Evolutionary conservation across 2,797 vertebrate genomes (phyloP).

Genomic region (Myiothlypis coronata): DNA sequence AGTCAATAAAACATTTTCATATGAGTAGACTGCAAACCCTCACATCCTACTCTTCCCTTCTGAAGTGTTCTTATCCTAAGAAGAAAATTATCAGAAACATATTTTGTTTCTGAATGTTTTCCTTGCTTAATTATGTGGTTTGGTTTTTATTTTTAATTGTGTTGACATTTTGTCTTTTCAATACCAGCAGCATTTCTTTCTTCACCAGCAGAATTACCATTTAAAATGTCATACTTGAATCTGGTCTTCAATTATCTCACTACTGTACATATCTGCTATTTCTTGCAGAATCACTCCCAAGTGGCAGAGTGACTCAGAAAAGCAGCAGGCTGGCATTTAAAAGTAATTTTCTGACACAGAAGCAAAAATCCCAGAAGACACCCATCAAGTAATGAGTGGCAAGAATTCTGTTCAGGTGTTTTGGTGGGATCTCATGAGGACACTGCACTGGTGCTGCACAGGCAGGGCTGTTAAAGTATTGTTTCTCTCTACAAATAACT

Average conservation of each 20-base stretch:
- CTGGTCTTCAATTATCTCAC: neutral
- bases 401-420: neutral
- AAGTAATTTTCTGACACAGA: neutral
- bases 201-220: neutral
- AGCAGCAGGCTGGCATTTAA: neutral
- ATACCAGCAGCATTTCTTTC: neutral
- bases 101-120: neutral
- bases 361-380: neutral
- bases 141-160: neutral
- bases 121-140: neutral
- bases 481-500: neutral
- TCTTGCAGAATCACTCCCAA: neutral
- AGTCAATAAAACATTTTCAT: constrained; percentile 3
- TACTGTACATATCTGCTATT: neutral
- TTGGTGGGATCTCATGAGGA: neutral
- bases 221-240: neutral
- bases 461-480: neutral
- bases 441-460: neutral
- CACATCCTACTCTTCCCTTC: neutral
- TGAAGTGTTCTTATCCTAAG: neutral
- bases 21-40: neutral
- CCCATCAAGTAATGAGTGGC: neutral
- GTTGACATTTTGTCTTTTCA: neutral
- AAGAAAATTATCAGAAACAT: neutral
- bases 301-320: constrained; percentile 19